Evolutionary conservation across 2,113 vertebrate species (phyloP).

Genomic region (Hypocryptadius cinnamomeus): DNA sequence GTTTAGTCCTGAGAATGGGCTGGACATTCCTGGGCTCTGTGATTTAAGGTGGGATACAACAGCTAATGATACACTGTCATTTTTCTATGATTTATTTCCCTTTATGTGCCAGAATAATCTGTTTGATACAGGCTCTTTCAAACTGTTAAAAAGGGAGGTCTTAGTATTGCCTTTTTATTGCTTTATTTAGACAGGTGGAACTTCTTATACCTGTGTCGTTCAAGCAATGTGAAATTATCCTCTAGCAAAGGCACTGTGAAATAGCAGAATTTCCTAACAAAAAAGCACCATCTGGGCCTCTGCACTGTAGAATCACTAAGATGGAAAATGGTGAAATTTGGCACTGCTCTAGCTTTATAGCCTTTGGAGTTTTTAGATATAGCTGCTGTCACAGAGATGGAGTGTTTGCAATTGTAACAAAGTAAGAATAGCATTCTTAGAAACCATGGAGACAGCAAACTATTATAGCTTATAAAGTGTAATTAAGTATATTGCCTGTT

Average conservation of each 20-base stretch:
- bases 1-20: not conserved
- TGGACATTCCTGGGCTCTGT: not conserved
- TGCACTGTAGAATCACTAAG: not conserved
- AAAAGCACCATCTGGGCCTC: not conserved
- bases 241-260: not conserved
- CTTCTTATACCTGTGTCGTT: not conserved
- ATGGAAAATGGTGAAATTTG: not conserved
- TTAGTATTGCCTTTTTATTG: not conserved
- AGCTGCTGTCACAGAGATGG: not conserved
- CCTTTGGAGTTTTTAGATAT: not conserved
- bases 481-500: not conserved
- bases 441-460: not conserved
- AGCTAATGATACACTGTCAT: not conserved
- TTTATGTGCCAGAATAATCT: not conserved
- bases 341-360: not conserved
- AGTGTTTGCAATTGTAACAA: not conserved
- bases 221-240: not conserved
- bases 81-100: not conserved
- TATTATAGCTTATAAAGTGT: not conserved
- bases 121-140: not conserved
- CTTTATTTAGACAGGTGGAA: not conserved
- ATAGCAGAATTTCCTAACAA: not conserved
- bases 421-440: not conserved
- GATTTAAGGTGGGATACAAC: not conserved
- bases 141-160: not conserved